Evolutionary conservation across 2,797 vertebrate genomes (phyloP), one percentile per base, ranked within the genome.

Genomic region (Eupleurogrammus muticus): DNA sequence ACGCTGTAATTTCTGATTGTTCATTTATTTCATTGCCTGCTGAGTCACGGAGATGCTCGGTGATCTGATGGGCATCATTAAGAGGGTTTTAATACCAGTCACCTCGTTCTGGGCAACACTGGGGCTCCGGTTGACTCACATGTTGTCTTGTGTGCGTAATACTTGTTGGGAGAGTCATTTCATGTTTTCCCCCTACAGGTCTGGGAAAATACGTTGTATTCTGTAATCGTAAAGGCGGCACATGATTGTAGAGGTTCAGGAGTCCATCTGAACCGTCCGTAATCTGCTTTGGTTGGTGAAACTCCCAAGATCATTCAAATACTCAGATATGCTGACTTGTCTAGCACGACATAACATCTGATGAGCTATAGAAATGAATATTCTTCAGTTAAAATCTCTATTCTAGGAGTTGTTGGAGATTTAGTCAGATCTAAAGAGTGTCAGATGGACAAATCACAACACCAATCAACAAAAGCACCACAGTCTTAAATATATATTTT

Each of bases 11-110:
- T 47, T 58, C 36, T 52, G 5, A 23, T 8, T 13, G 46, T 53
- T 57, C 16, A 24, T 24, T 73, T 64, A n/a, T 52, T 20, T 53
- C 50, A 73, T 70, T 79, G 21, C 50, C 55, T 35, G 70, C 73
- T 82, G 59, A 60, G 58, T 73, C 72, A 68, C 28, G 28, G 21
- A 23, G 47, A 77, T 42, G 71, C 52, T 72, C 60, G 10, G 23
- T 62, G 48, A 19, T 46, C 32, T 65, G 58, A 71, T 9, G 48
- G 42, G 34, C 35, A 58, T 57, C 21, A 47, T 49, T 69, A 6
- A 44, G 12, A 50, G 55, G 47, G 40, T 53, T 70, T 54, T 58
- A 40, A 44, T 19, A 35, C 36, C 52, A 40, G 38, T 77, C 63
- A 47, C 54, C 49, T 72, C 20, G 62, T 58, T 66, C 63, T n/a